These are phyloP conservation scores for Ibycter americanus DNA, from an alignment of 2,797 vertebrate species.

Conservation along the genomic window DNA sequence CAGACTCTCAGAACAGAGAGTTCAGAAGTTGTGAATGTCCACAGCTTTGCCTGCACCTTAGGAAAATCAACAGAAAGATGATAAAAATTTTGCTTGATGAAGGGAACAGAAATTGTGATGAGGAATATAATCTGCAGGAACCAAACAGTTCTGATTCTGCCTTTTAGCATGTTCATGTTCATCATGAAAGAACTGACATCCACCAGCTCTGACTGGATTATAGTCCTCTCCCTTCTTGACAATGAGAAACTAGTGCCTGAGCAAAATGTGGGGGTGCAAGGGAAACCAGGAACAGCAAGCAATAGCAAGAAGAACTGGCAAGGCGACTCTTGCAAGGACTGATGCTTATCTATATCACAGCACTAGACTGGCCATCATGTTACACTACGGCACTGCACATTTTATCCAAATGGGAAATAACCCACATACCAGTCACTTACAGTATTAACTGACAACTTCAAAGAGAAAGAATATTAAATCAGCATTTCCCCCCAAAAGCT, in stretches of 20 bases:
- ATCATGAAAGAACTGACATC: neutral
- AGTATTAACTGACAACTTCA: neutral
- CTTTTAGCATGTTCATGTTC: fast-evolving
- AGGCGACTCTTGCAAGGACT: neutral
- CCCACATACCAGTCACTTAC: neutral
- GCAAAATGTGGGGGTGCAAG: neutral
- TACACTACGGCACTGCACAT: neutral
- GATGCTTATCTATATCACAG: neutral
- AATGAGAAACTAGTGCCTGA: neutral
- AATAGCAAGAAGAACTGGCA: slow-evolving; percentile 53
- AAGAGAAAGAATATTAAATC: fast-evolving
- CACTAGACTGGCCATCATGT: neutral
- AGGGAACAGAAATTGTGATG: neutral
- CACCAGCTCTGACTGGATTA: neutral
- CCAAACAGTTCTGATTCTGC: neutral
- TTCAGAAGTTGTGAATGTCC: neutral
- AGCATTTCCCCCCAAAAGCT: fast-evolving
- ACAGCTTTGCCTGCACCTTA: neutral
- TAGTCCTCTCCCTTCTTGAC: neutral
- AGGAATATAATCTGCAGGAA: neutral
- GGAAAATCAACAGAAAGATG: neutral
- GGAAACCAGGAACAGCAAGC: neutral
- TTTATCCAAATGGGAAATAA: neutral
- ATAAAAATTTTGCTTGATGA: neutral
- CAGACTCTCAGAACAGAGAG: neutral